Conservation (phyloP, 2,113 vertebrate species). For the Dasyornis broadbenti region DNA sequence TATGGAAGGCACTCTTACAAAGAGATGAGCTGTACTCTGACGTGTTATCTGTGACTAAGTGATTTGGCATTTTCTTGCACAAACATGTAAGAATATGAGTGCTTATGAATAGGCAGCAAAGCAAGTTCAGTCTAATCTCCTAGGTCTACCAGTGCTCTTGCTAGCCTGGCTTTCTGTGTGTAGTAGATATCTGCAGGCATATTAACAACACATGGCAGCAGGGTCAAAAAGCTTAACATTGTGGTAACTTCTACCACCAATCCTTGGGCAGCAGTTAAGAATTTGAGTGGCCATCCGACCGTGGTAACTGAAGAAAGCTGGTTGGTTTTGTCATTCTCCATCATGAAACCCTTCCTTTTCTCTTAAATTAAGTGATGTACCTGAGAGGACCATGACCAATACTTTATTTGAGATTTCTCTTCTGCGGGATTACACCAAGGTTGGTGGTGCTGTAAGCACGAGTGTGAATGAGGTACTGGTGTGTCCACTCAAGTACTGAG, state of each 20-base stretch:
- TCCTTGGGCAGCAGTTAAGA: not conserved
- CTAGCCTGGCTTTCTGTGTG: not conserved
- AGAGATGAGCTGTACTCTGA: slow-evolving; percentile 14
- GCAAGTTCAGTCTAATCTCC: not conserved
- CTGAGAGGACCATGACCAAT: not conserved
- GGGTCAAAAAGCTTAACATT: fast-evolving
- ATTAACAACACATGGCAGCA: not conserved
- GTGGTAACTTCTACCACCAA: not conserved
- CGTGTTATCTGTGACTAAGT: slow-evolving; percentile 15
- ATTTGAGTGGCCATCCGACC: not conserved
- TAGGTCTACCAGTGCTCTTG: not conserved
- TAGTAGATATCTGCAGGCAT: not conserved
- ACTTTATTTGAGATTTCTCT: not conserved
- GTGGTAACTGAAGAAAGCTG: not conserved
- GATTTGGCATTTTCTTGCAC: slow-evolving; percentile 33
- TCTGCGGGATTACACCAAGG: not conserved
- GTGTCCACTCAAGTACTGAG: not conserved
- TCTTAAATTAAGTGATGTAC: not conserved
- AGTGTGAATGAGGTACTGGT: not conserved
- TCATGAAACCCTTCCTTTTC: not conserved
- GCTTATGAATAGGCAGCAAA: not conserved
- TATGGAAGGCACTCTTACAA: not conserved
- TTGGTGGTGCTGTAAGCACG: fast-evolving
- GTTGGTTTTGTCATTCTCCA: not conserved
- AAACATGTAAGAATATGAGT: not conserved